Evolutionary conservation across 2,113 vertebrate species (phyloP).

Genomic region (Nesogale talazaci): DNA sequence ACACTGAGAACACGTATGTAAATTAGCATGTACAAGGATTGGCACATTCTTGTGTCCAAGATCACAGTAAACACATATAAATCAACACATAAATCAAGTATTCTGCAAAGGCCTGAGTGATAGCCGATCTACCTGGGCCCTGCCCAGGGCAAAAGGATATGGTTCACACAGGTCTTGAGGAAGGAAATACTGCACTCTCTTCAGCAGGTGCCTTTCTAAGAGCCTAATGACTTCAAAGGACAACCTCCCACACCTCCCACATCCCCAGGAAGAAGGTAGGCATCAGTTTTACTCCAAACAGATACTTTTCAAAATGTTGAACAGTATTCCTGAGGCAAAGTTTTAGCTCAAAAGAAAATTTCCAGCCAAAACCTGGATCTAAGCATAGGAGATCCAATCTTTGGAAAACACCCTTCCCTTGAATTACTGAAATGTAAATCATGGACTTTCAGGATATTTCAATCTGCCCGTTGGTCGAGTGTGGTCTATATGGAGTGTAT

Average conservation of each 20-base stretch:
- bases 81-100: slow-evolving; percentile 66
- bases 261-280: slow-evolving; percentile 32
- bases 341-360: slow-evolving; percentile 18
- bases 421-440: slow-evolving; percentile 65
- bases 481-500: background rate
- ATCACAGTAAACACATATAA: slow-evolving; percentile 60
- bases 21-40: slow-evolving; percentile 49
- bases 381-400: background rate
- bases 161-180: slow-evolving; percentile 16
- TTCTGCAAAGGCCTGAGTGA: background rate
- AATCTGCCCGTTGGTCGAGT: background rate
- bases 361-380: background rate
- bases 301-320: slow-evolving; percentile 1
- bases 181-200: slow-evolving; percentile 60
- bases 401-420: slow-evolving; percentile 42
- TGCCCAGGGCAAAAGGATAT: background rate
- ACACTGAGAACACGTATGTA: slow-evolving; percentile 38
- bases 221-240: slow-evolving; percentile 73
- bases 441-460: slow-evolving; percentile 26
- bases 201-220: slow-evolving; percentile 24
- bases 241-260: background rate
- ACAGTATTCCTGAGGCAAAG: slow-evolving; percentile 40
- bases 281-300: slow-evolving; percentile 28
- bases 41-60: slow-evolving; percentile 49
- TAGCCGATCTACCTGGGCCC: background rate